phyloP scores from a whole-genome alignment of 2,888 invertebrate species.

The Physocephala rufipes region DNA sequence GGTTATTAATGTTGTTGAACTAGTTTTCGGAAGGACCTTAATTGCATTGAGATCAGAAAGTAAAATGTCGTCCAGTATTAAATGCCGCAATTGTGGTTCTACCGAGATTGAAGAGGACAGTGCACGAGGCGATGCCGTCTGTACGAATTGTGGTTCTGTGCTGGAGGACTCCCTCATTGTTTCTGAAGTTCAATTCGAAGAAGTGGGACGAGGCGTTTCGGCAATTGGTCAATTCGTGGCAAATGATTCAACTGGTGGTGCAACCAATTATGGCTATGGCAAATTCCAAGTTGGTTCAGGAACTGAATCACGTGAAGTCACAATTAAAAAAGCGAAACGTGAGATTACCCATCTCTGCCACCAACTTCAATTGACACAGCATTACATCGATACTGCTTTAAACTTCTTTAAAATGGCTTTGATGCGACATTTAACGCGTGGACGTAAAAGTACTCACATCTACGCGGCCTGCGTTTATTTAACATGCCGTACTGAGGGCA shows the following conservation, averaged over 20 bases:
- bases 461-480: slow-evolving; percentile 98
- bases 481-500: slow-evolving; percentile 94
- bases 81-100: slow-evolving; percentile 87
- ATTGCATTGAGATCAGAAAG: neutral
- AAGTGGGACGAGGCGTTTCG: slow-evolving; percentile 87
- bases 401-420: slow-evolving; percentile 94
- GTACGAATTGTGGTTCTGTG: slow-evolving; percentile 95
- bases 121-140: slow-evolving; percentile 92
- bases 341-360: slow-evolving; percentile 87
- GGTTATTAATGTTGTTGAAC: neutral
- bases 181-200: slow-evolving; percentile 95
- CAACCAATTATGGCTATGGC: slow-evolving; percentile 79
- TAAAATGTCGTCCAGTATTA: slow-evolving; percentile 71
- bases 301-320: slow-evolving; percentile 92
- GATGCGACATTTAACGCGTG: slow-evolving; percentile 84
- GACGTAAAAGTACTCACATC: slow-evolving; percentile 88
- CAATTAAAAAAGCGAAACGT: slow-evolving; percentile 85
- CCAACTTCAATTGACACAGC: slow-evolving; percentile 87
- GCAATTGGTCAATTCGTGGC: slow-evolving; percentile 95
- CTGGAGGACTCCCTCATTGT: slow-evolving; percentile 97
- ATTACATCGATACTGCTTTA: slow-evolving; percentile 92
- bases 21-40: no score
- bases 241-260: slow-evolving; percentile 86
- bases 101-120: slow-evolving; percentile 95
- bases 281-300: slow-evolving; percentile 82